Evolutionary conservation across 2,888 invertebrate genomes (phyloP), one percentile per base, ranked within the genome.

Genomic region (Lasioglossum leucozonium): DNA sequence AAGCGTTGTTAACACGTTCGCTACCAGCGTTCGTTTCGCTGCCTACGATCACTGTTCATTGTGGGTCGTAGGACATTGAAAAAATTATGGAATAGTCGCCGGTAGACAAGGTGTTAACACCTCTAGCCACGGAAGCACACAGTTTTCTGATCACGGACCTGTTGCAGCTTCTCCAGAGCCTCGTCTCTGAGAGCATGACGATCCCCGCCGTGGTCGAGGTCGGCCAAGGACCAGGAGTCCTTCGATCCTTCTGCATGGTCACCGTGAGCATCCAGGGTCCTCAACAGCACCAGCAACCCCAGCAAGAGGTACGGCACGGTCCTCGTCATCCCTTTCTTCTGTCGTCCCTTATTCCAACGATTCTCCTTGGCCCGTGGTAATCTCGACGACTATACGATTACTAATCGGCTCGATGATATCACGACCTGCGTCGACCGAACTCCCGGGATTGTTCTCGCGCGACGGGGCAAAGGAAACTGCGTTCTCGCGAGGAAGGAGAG

Each of bases 111-210:
- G 44, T 13, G 44, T 16, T 13, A 44, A 44, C 44, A 44, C 16
- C 44, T 44, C 44, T 44, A 44, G 16, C 44, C 55, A 11, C 55
- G 55, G 55, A 4, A 40, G 40, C n/a, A 40, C n/a, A 40, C 40
- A 69, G 69, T 55, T 37, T 71, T 67, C 67, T 42, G 44, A 42
- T 16, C 72, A 91, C 90, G 82, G 86, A 93, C 93, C 93, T 93
- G 89, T 83, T 92, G 91, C 77, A 94, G 84, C 74, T 91, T 91
- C 77, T 91, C 89, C 65, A 93, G 72, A 13, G 89, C 90, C 51
- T 92, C 90, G n/a, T 87, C 86, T n/a, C 90, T 88, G 16, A 80
- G 88, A 5, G 81, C 77, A 42, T 87, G 85, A 18, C 84, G 85
- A 34, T 86, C 84, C n/a, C 82, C 87, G 13, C 83, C 85, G 3